Percentiles rank a stretch among this genome's conserved stretches.
Evolutionary conservation across 2,797 vertebrate species (phyloP).

Genomic region (Enteromius paludinosus): DNA sequence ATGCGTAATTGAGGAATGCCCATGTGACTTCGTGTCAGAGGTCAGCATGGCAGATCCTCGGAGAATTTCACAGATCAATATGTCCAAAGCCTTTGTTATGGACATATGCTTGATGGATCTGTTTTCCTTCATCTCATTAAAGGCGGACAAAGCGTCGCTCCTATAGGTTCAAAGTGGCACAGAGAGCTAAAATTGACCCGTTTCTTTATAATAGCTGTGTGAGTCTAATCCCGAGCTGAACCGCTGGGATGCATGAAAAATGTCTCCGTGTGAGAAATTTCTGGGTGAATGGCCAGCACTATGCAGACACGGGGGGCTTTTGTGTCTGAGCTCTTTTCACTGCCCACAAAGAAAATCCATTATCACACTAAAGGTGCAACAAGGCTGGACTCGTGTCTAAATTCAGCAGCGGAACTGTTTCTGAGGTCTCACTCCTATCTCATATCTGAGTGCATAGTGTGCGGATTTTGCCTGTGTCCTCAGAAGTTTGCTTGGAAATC

Average conservation of each 20-base stretch:
- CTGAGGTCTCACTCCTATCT: background rate
- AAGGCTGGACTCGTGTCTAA: background rate
- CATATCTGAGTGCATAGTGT: background rate
- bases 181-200: background rate
- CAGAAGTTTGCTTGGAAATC: background rate
- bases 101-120: conserved; percentile 6
- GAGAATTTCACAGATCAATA: conserved; percentile 21
- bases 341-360: conserved; percentile 20
- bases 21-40: conserved; percentile 38
- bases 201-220: background rate
- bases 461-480: background rate
- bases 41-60: background rate
- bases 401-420: background rate
- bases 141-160: background rate
- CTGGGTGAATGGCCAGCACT: background rate
- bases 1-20: conserved; percentile 31
- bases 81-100: background rate
- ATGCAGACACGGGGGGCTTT: background rate
- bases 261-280: background rate
- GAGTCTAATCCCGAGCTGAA: conserved; percentile 8
- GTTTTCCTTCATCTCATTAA: conserved; percentile 1
- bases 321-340: background rate
- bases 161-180: background rate
- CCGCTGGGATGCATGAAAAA: background rate
- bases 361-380: background rate